Percentiles rank a stretch among this genome's conserved stretches.
Conservation (phyloP, 1,140 invertebrate genomes). For the Meteorus sp. region DNA sequence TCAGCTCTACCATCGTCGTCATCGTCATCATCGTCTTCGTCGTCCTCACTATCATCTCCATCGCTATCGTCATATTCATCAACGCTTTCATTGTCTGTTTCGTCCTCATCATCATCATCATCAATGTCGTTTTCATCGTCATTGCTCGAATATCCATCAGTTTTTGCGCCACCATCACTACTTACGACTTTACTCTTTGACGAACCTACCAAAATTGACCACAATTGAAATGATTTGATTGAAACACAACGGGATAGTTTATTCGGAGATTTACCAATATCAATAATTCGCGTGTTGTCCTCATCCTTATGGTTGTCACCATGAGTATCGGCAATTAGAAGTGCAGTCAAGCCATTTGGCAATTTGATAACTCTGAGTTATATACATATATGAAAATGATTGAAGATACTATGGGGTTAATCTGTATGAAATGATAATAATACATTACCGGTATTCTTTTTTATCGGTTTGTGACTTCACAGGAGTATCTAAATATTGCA, state of each 20-base stretch:
- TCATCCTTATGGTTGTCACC: slow-evolving; percentile 23
- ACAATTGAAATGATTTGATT: too few relatives aligned
- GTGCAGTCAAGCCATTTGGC: slow-evolving; percentile 68
- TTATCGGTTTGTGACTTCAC: slow-evolving; percentile 64
- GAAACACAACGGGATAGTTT: too few relatives aligned
- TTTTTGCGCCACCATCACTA: too few relatives aligned
- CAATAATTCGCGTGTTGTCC: slow-evolving; percentile 31
- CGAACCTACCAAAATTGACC: too few relatives aligned
- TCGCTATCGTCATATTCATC: slow-evolving; percentile 44
- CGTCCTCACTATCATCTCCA: slow-evolving; percentile 45
- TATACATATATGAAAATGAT: not conserved
- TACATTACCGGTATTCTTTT: slow-evolving; percentile 61
- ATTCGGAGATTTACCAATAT: too few relatives aligned
- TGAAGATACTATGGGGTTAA: not conserved
- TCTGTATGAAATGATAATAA: slow-evolving; percentile 3
- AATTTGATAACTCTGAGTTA: slow-evolving; percentile 64
- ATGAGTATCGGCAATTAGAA: slow-evolving; percentile 66
- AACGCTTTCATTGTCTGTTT: slow-evolving; percentile 31
- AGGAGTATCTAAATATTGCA: slow-evolving; percentile 51
- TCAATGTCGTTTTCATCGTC: too few relatives aligned
- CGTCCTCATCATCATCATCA: slow-evolving; percentile 26
- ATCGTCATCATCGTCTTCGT: slow-evolving; percentile 37
- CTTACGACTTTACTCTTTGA: too few relatives aligned
- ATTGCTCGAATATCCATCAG: too few relatives aligned
- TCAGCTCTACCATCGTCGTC: slow-evolving; percentile 31